phyloP scores from a whole-genome alignment of 2,113 vertebrate species.

The Porphyrio hochstetteri region DNA sequence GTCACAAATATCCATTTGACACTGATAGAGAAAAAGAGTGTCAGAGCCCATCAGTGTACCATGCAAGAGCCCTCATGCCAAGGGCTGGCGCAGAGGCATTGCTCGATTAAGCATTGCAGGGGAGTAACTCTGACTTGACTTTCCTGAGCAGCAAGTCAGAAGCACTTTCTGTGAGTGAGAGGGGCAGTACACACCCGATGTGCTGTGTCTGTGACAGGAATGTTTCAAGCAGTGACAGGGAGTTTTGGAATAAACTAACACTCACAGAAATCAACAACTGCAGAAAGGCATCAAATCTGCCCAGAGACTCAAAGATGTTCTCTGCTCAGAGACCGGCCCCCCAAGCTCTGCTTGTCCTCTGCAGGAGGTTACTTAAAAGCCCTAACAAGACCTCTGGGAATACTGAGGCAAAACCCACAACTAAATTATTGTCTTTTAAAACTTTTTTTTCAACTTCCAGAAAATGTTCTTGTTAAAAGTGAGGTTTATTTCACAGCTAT shows the following conservation, averaged over 20 bases:
- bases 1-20: conserved; percentile 26
- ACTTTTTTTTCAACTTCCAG: not conserved
- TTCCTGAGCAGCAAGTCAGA: not conserved
- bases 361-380: not conserved
- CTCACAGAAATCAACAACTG: not conserved
- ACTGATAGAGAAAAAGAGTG: conserved; percentile 18
- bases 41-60: conserved; percentile 7
- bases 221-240: not conserved
- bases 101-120: not conserved
- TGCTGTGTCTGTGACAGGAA: not conserved
- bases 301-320: not conserved
- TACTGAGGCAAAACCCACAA: not conserved
- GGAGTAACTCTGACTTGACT: not conserved
- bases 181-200: not conserved
- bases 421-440: not conserved
- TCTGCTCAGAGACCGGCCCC: not conserved
- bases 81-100: not conserved
- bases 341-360: not conserved
- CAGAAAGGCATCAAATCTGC: not conserved
- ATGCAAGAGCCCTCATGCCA: not conserved
- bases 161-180: not conserved
- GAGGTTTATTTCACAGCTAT: not conserved
- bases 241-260: not conserved
- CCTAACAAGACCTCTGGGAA: not conserved
- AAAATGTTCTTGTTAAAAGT: not conserved